Evolutionary conservation across 2,888 invertebrate genomes (phyloP).

Genomic region (Caenorhabditis sp.): DNA sequence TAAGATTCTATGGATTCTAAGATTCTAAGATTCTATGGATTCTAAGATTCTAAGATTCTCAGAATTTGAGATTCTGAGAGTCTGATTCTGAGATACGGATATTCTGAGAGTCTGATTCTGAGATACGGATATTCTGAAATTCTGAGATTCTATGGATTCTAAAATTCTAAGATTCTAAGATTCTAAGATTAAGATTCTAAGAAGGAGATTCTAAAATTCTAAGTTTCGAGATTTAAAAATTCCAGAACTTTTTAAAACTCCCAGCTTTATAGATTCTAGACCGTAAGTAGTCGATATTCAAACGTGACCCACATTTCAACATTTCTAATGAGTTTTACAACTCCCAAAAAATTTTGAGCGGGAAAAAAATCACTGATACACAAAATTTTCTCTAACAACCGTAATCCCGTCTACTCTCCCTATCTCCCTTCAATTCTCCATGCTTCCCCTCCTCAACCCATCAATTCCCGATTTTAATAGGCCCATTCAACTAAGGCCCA

Average conservation of each 20-base stretch:
- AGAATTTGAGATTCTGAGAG: neutral
- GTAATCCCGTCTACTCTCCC: too few relatives aligned
- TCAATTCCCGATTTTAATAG: constrained; percentile 20
- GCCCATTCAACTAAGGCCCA: constrained; percentile 45
- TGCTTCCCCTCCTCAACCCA: too few relatives aligned
- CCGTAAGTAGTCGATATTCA: too few relatives aligned
- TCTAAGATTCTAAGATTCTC: neutral
- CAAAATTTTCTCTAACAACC: too few relatives aligned
- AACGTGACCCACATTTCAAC: too few relatives aligned
- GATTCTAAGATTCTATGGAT: neutral
- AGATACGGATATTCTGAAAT: neutral
- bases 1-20: neutral
- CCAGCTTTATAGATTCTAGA: too few relatives aligned
- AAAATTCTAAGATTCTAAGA: neutral
- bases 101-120: neutral
- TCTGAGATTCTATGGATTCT: neutral
- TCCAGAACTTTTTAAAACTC: neutral
- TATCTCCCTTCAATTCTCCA: too few relatives aligned
- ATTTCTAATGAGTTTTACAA: too few relatives aligned
- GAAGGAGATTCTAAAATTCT: neutral
- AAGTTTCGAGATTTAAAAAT: neutral
- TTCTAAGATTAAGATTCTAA: neutral
- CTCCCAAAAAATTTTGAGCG: too few relatives aligned
- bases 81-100: too few relatives aligned
- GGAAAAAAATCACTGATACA: too few relatives aligned